Evolutionary conservation across 2,888 invertebrate species (phyloP), one percentile per base, ranked within the genome.

Genomic region (Autographa gamma): DNA sequence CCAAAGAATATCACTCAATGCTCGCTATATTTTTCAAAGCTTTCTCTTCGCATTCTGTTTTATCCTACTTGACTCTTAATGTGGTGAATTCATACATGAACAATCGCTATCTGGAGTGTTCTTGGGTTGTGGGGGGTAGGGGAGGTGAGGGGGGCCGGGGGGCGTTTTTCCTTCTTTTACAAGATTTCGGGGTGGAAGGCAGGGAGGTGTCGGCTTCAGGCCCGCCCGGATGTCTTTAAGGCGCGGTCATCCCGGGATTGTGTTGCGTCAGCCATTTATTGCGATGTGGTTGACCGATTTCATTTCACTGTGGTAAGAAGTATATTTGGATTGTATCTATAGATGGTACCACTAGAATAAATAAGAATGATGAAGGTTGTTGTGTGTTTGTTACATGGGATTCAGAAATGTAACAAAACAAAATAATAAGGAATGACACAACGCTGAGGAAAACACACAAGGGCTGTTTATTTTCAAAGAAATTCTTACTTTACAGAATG

Each of bases 41-140:
- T 93, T 93, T 93, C 91, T 90, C 87, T 86, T 81, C 86, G 90
- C 92, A 92, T 92, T 91, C 92, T 91, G 95, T 95, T 95, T 95
- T 95, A 96, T 96, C 96, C 96, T 96, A 96, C 96, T 96, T 96
- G 96, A 96, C 96, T 96, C 95, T 92, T 97, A 96, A 97, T 97
- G 97, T 97, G 96, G 96, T 97, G 97, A 96, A 97, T 97, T 96
- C 96, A 97, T 97, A 97, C 96, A 97, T 97, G 96, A 96, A 96
- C 96, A 97, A 96, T 95, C 89, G 93, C 86, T 92, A 85, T 89
- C 90, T 89, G 85, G 91, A 91, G 93, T 90, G 93, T 88, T 90
- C 90, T 87, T 80, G 84, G 89, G 82, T 67, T 79, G 84, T 73
- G 71, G 81, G 74, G 82, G 79, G 79, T 77, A 70, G 69, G 74